Evolutionary conservation across 2,113 vertebrate genomes (phyloP).

Genomic region (Empidonax alnorum): DNA sequence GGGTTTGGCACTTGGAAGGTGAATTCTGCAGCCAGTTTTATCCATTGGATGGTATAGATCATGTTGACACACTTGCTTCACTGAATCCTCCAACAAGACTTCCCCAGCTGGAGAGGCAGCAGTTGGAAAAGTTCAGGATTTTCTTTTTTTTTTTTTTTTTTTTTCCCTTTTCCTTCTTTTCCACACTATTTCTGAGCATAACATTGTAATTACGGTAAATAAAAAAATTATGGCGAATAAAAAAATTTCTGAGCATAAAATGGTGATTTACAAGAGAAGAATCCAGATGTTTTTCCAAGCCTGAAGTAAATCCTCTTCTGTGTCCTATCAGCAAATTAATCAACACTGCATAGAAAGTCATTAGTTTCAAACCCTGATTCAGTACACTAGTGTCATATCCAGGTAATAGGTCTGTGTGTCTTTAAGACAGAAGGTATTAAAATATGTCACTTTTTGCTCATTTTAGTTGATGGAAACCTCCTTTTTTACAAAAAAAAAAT

Average conservation of each 20-base stretch:
- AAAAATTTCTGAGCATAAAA: background rate
- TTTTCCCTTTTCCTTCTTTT: accelerated
- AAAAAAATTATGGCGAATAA: no score
- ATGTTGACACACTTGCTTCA: background rate
- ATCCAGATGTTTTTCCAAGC: background rate
- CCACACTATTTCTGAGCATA: background rate
- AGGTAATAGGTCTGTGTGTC: background rate
- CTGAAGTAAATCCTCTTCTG: background rate
- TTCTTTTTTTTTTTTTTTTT: background rate
- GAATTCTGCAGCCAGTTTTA: conserved; percentile 3
- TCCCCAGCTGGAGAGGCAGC: conserved; percentile 1
- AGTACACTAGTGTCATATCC: background rate
- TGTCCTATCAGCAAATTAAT: background rate
- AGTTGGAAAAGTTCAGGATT: background rate
- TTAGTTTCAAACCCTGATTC: background rate
- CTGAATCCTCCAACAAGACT: background rate
- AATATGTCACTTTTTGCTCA: background rate
- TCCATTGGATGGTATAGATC: background rate
- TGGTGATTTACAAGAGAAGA: background rate
- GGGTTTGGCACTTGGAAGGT: conserved; percentile 22
- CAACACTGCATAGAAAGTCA: background rate
- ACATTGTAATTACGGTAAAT: background rate
- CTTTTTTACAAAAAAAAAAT: background rate
- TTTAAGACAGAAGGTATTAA: background rate
- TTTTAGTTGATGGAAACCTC: background rate